Evolutionary conservation across 2,888 invertebrate species (phyloP), one percentile per base, ranked within the genome.

Genomic region (Eupithecia subfuscata): DNA sequence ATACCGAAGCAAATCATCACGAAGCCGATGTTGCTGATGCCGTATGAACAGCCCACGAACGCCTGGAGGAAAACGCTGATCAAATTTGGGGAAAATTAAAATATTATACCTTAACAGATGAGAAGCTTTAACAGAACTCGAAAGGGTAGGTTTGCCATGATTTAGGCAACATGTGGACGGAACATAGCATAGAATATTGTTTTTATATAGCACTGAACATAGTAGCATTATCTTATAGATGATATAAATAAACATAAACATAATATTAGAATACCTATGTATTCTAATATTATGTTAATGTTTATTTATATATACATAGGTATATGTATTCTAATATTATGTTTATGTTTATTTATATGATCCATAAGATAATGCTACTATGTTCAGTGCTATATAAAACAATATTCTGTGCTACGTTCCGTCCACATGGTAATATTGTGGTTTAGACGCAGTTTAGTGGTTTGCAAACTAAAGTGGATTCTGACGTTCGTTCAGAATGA

Each of bases 1-100:
- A 98, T 96, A 0, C 99, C 99, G 88, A 98, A 98, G 87, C 98
- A 98, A 79, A 99, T 98, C 97, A 99, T 98, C 73, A 98, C 98
- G 88, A 97, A 98, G 0, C 99, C 99, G 71, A 99, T 98, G 90
- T 98, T 97, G 81, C 96, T 96, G 81, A 99, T 97, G 1, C 99
- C 98, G 96, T 97, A 97, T 0, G 97, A 97, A 84, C 98, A 98
- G 0, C 97, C 97, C 0, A 98, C 97, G 87, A 96, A 98, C 0
- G 97, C 97, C 97, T 98, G 92, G 14, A 76, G 65, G 25, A 25
- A 45, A 48, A n/a, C n/a, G 18, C 18, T 48, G 18, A 48, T n/a
- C 48, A 40, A 37, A 48, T 48, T 6, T 48, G 18, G 9, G 18
- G 48, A n/a, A 8, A n/a, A n/a, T 48, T 1, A n/a, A n/a, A 48